Percentiles rank a stretch among this genome's conserved stretches.
Evolutionary conservation across 2,888 invertebrate genomes (phyloP).

Genomic region (Heliconius aoede): DNA sequence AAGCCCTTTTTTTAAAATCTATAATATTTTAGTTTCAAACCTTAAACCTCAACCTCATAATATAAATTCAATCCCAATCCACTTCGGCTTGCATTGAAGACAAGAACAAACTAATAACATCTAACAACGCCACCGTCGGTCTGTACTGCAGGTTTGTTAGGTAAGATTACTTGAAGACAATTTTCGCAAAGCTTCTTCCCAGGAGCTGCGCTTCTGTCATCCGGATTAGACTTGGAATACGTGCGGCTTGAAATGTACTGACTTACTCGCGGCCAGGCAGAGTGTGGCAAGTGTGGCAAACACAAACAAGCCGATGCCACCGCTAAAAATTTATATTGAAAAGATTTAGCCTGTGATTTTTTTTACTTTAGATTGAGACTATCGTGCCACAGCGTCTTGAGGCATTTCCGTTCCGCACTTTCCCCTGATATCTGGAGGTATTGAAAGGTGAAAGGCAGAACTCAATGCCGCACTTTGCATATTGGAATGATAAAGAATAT

Average conservation of each 20-base stretch:
- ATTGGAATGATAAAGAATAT: neutral
- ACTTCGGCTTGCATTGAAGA: too few relatives aligned
- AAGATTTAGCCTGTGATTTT: neutral
- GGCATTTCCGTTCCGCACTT: too few relatives aligned
- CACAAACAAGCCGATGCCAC: neutral
- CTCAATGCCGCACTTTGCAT: too few relatives aligned
- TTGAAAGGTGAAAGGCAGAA: too few relatives aligned
- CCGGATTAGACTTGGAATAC: conserved; percentile 16
- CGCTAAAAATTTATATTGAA: neutral
- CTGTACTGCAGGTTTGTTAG: conserved; percentile 35
- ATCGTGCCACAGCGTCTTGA: neutral
- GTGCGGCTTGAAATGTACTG: conserved; percentile 2
- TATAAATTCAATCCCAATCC: too few relatives aligned
- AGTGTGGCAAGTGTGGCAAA: neutral
- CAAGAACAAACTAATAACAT: conserved; percentile 6
- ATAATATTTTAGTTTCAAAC: too few relatives aligned
- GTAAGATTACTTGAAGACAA: conserved; percentile 33
- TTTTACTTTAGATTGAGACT: neutral
- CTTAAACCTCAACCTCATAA: too few relatives aligned
- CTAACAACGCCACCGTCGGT: neutral
- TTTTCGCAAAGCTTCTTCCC: conserved; percentile 30
- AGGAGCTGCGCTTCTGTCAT: conserved; percentile 3
- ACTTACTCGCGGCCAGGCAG: neutral
- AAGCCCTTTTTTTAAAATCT: too few relatives aligned
- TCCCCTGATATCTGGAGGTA: too few relatives aligned